A percentile compares a stretch with the other conserved stretches of the same genome.
phyloP scores from a whole-genome alignment of 2,797 vertebrate species.

The Remorina albescens region DNA sequence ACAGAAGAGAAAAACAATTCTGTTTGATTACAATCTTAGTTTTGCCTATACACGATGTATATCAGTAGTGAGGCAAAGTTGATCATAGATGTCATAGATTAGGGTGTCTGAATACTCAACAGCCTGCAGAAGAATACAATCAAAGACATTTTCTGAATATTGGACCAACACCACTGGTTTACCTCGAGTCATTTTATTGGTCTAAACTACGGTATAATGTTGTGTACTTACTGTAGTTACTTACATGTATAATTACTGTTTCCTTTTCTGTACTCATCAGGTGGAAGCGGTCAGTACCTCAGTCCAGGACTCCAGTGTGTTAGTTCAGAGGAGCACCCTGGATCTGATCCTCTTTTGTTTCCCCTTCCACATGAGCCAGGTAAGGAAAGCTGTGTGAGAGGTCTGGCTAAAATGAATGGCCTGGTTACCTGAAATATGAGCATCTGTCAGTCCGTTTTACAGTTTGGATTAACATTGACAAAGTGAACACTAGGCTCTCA shows the following conservation, averaged over 20 bases:
- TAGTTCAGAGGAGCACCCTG: slow-evolving; percentile 97
- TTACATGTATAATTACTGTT: background rate
- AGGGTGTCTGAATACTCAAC: background rate
- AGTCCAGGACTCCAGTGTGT: slow-evolving; percentile 97
- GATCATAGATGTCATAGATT: background rate
- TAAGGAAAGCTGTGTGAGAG: slow-evolving; percentile 60
- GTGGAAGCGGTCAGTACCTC: slow-evolving; percentile 99
- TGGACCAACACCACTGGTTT: background rate
- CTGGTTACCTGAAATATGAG: background rate
- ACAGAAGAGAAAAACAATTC: background rate
- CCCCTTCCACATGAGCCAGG: slow-evolving; percentile 99
- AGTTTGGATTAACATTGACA: background rate
- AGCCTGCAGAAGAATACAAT: background rate
- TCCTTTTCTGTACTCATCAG: slow-evolving; percentile 76
- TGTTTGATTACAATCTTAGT: too few species aligned
- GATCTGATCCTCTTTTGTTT: slow-evolving; percentile 99
- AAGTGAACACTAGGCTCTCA: background rate
- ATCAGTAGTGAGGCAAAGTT: background rate
- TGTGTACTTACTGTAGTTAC: background rate
- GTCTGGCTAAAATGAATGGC: background rate
- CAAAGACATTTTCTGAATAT: background rate
- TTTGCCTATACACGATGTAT: background rate
- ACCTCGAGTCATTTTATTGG: background rate
- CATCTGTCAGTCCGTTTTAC: background rate
- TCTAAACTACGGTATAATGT: background rate